Base-by-base conservation (phyloP, 2,888 invertebrate species). In the Herminia tarsipennalis region DNA sequence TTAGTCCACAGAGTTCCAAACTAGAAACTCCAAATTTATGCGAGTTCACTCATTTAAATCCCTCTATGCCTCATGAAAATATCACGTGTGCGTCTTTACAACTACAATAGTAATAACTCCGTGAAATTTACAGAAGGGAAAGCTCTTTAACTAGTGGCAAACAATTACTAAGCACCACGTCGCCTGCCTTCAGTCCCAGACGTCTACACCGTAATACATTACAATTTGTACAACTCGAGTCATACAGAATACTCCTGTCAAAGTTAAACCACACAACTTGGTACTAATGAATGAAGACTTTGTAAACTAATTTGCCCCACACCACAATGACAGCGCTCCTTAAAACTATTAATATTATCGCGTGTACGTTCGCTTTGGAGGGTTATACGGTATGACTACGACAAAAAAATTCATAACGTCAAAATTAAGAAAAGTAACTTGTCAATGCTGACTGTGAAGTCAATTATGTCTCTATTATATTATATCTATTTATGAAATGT, bases 241-340 rank as follows among this genome's bases (percentile, higher is more conserved):
- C 62, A 66, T 61, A 65, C 51, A 61, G 57, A 61, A 57, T 47
- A 53, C 50, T 45, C 53, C 58, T 64, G 66, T 67, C 72, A 69
- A 78, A 82, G 70, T 81, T 76, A 69, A 69, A 64, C 76, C 76
- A 69, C 73, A 70, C 69, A 76, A 81, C 75, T 80, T 77, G 60
- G 66, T 58, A 65, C 68, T 81, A 83, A 81, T 82, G 77, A 81
- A 84, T 81, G 76, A 78, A 79, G 78, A 78, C 78, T 83, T 82
- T 61, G 62, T 70, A 51, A 78, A 83, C 77, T 81, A 81, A 84
- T 83, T 83, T 80, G 74, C 73, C 72, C 66, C 64, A 58, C 60
- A 56, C 76, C 78, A 69, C 80, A 63, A 66, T 65, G 78, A 74
- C 73, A 69, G 65, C 65, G 56, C 64, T 66, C 62, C 53, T 66